Evolutionary conservation across 2,797 vertebrate genomes (phyloP).

Genomic region (Channallabes apus): DNA sequence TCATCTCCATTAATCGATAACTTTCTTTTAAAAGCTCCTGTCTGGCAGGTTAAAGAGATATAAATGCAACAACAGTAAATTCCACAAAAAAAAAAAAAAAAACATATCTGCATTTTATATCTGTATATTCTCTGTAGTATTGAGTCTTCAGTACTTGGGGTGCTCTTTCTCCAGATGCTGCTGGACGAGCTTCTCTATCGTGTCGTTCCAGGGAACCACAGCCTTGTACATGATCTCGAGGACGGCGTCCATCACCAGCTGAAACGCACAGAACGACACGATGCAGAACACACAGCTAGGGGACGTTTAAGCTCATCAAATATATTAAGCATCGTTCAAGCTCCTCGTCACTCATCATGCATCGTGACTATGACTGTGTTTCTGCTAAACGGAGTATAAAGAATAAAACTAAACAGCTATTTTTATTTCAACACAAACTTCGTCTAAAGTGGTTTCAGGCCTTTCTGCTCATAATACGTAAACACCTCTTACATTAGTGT

Average conservation of each 20-base stretch:
- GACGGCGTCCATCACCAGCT: constrained; percentile 94
- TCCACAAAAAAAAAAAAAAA: neutral
- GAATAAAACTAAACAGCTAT: neutral
- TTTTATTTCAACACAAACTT: neutral
- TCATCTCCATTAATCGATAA: constrained; percentile 93
- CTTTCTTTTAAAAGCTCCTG: constrained; percentile 90
- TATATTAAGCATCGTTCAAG: neutral
- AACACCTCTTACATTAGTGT: constrained; percentile 81
- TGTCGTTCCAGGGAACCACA: constrained; percentile 88
- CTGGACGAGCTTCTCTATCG: constrained; percentile 88
- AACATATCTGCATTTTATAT: neutral
- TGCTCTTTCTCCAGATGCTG: constrained; percentile 90
- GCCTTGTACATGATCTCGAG: constrained; percentile 92
- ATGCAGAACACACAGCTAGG: neutral
- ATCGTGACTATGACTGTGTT: neutral
- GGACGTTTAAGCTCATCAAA: neutral
- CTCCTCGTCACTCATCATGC: neutral
- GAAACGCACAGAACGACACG: neutral
- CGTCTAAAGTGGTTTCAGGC: neutral
- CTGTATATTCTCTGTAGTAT: neutral
- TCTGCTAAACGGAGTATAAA: neutral
- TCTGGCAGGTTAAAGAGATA: constrained; percentile 63
- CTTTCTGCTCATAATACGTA: neutral
- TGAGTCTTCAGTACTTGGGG: constrained; percentile 80
- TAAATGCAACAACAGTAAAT: neutral